Evolutionary conservation across 1,140 invertebrate genomes (phyloP).

Genomic region (Pseudomyrmex flavicornis): DNA sequence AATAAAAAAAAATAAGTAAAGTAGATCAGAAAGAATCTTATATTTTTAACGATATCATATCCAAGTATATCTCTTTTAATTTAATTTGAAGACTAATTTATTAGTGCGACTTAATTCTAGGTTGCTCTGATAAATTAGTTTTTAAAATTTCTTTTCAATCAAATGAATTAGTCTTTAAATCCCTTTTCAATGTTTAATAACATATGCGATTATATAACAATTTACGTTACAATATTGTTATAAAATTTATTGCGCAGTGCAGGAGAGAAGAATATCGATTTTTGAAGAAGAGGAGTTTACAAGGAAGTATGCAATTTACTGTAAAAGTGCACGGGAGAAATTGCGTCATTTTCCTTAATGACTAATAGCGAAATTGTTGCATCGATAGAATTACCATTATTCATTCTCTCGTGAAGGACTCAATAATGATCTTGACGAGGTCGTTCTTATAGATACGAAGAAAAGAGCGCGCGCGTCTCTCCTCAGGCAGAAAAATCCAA

Average conservation of each 20-base stretch:
- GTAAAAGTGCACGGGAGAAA: background rate
- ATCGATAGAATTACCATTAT: slow-evolving; percentile 35
- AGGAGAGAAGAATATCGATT: background rate
- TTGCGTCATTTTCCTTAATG: slow-evolving; percentile 10
- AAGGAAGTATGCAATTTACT: slow-evolving; percentile 2
- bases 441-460: background rate
- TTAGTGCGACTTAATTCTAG: no score
- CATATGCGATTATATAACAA: no score
- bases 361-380: slow-evolving; percentile 24
- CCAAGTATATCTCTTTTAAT: no score
- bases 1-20: background rate
- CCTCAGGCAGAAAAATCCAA: slow-evolving; percentile 39
- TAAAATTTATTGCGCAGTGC: no score
- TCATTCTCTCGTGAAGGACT: background rate
- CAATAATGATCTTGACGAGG: slow-evolving; percentile 33
- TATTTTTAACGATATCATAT: no score
- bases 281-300: background rate
- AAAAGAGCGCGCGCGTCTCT: background rate
- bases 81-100: no score
- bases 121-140: no score
- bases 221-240: no score
- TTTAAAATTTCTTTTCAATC: no score
- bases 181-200: no score
- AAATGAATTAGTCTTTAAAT: no score
- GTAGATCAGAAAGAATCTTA: background rate